Percentiles rank a stretch among this genome's conserved stretches.
phyloP scores from a whole-genome alignment of 2,888 invertebrate species.

The Globia sparganii region DNA sequence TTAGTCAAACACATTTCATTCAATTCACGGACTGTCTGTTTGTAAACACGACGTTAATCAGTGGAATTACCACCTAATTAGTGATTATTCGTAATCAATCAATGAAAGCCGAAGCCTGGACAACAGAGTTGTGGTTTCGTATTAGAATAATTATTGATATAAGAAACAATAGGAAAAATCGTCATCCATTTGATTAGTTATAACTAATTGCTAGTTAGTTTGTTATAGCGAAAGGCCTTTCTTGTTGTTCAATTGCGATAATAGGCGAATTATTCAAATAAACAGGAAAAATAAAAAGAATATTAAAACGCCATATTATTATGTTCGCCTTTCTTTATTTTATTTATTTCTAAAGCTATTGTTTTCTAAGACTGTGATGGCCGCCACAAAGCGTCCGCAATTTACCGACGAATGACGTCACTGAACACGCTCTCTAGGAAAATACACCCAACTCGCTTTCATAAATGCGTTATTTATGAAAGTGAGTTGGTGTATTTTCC shows the following conservation, averaged over 20 bases:
- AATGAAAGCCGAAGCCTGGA: slow-evolving; percentile 26
- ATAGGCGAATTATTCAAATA: not conserved
- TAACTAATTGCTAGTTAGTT: slow-evolving; percentile 2
- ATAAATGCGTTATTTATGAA: too few species aligned
- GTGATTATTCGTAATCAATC: slow-evolving; percentile 8
- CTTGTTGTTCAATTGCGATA: slow-evolving; percentile 12
- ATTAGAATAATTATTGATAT: not conserved
- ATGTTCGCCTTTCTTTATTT: not conserved
- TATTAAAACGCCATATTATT: too few species aligned
- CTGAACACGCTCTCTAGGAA: too few species aligned
- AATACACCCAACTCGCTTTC: too few species aligned
- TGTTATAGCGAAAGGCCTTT: not conserved
- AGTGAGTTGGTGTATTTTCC: too few species aligned
- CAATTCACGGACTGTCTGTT: slow-evolving; percentile 14
- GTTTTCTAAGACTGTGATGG: not conserved
- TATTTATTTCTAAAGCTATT: not conserved
- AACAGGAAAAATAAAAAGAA: not conserved
- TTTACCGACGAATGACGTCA: not conserved
- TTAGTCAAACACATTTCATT: slow-evolving; percentile 5
- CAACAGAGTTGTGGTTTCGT: slow-evolving; percentile 4
- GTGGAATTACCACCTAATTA: not conserved
- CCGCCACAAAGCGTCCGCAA: not conserved
- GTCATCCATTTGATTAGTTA: slow-evolving; percentile 10
- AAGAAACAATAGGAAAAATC: slow-evolving; percentile 8
- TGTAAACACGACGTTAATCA: slow-evolving; percentile 18